phyloP scores from a whole-genome alignment of 2,113 vertebrate genomes.

The Balaeniceps rex region DNA sequence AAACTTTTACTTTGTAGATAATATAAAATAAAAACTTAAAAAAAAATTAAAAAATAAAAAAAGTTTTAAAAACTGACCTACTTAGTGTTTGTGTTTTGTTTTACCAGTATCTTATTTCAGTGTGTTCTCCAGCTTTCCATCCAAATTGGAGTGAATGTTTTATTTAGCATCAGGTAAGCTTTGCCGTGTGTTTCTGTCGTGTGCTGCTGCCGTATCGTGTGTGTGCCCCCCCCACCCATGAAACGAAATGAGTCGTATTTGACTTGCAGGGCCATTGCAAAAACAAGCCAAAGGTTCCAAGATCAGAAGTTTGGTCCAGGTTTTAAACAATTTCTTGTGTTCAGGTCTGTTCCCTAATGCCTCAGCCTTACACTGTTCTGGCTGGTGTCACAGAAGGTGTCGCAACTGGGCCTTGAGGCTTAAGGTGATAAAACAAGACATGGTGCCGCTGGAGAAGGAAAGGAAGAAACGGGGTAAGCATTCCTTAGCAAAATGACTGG shows the following conservation, averaged over 20 bases:
- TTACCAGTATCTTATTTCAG: neutral
- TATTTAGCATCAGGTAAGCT: neutral
- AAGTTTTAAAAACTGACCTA: slow-evolving; percentile 98
- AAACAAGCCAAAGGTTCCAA: neutral
- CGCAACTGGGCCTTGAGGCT: neutral
- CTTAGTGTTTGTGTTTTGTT: slow-evolving; percentile 46
- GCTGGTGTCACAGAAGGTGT: no score
- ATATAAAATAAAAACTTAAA: slow-evolving; percentile 98
- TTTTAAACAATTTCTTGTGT: neutral
- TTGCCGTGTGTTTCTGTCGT: neutral
- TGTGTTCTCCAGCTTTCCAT: neutral
- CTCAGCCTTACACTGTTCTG: neutral
- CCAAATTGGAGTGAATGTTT: accelerated
- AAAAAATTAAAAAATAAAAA: slow-evolving; percentile 95
- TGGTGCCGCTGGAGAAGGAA: neutral
- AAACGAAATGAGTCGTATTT: accelerated
- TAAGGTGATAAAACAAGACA: accelerated
- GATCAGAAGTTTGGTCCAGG: neutral
- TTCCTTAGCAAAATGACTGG: neutral
- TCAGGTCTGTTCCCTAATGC: accelerated
- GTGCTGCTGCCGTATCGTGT: neutral
- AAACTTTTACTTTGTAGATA: slow-evolving; percentile 99
- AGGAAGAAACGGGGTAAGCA: neutral
- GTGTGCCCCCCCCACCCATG: accelerated
- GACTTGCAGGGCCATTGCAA: neutral